Percentiles rank a stretch among this genome's conserved stretches.
phyloP scores from a whole-genome alignment of 2,888 invertebrate genomes.

The Drosophila anceps region DNA sequence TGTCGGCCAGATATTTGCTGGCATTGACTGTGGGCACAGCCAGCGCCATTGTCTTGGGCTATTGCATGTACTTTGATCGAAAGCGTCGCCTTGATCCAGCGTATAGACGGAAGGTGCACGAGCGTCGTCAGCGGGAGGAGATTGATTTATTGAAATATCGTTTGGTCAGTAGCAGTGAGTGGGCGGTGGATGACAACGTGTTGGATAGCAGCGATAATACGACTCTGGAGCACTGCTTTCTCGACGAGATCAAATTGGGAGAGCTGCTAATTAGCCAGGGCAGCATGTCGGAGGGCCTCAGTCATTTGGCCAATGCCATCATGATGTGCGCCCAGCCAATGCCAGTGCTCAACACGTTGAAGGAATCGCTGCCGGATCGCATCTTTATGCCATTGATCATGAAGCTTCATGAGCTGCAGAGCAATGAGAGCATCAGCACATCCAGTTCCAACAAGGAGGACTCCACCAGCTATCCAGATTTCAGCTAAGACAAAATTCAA shows the following conservation, averaged over 20 bases:
- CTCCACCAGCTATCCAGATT: constrained; percentile 8
- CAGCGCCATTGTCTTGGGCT: constrained; percentile 28
- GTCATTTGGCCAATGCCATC: constrained; percentile 40
- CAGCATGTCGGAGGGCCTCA: constrained; percentile 20
- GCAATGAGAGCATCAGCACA: background rate
- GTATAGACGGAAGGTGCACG: constrained; percentile 40
- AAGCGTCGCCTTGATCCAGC: constrained; percentile 53
- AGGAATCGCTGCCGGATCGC: constrained; percentile 18
- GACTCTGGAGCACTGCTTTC: constrained; percentile 8
- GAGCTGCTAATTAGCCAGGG: constrained; percentile 30
- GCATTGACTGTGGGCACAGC: constrained; percentile 25
- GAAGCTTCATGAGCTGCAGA: constrained; percentile 14
- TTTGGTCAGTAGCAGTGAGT: background rate
- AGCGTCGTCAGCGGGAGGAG: constrained; percentile 24
- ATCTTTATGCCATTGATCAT: constrained; percentile 15
- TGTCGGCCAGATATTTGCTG: constrained; percentile 16
- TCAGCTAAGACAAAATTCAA: background rate
- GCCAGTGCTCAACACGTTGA: constrained; percentile 12
- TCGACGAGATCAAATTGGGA: constrained; percentile 28
- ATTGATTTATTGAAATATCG: background rate
- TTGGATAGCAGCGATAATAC: background rate
- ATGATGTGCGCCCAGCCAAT: constrained; percentile 34
- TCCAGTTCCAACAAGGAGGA: constrained; percentile 17
- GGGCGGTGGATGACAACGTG: background rate
- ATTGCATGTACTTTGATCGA: constrained; percentile 54